A percentile compares a stretch with the other conserved stretches of the same genome.
These are phyloP conservation scores for Graphium colonna DNA, from an alignment of 2,888 invertebrate genomes.

Conservation along the genomic window DNA sequence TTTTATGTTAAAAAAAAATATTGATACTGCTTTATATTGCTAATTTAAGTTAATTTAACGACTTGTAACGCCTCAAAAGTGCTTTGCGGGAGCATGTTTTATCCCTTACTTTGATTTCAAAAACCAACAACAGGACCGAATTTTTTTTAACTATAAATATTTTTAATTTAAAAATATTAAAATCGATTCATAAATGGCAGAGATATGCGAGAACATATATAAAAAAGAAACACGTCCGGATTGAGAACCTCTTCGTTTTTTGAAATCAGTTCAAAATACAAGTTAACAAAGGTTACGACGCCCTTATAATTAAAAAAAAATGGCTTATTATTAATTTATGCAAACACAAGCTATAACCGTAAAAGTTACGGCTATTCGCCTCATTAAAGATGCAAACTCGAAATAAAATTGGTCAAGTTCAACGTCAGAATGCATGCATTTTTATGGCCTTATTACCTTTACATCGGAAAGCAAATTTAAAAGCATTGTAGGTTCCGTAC, in stretches of 20 bases:
- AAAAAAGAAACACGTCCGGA: not conserved
- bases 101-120: too few species aligned
- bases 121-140: too few species aligned
- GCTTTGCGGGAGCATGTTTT: too few species aligned
- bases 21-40: too few species aligned
- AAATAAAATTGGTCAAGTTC: slow-evolving; percentile 17
- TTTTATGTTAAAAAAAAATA: too few species aligned
- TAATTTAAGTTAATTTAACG: too few species aligned
- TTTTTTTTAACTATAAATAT: too few species aligned
- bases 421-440: not conserved
- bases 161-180: too few species aligned
- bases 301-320: not conserved
- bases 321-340: not conserved
- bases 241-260: too few species aligned
- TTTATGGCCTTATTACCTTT: slow-evolving; percentile 1
- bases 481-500: not conserved
- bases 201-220: too few species aligned
- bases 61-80: too few species aligned
- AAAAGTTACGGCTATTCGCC: not conserved
- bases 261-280: not conserved
- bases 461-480: not conserved
- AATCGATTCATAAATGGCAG: too few species aligned
- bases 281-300: not conserved
- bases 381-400: slow-evolving; percentile 4
- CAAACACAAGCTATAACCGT: not conserved